Evolutionary conservation across 2,113 vertebrate species (phyloP).

Genomic region (Cervus canadensis): DNA sequence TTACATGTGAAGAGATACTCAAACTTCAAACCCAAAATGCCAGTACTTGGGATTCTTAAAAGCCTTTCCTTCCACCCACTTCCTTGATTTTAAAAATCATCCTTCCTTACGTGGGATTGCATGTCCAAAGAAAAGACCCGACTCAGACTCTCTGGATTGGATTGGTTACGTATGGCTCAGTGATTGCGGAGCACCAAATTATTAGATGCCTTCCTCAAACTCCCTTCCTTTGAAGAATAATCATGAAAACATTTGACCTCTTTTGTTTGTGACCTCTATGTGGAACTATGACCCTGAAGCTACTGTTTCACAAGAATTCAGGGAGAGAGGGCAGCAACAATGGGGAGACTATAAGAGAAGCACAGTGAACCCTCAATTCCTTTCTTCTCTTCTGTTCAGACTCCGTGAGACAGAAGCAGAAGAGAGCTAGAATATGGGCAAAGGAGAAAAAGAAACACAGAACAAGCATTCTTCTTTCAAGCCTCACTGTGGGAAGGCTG

Average conservation of each 20-base stretch:
- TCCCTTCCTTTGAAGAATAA: neutral
- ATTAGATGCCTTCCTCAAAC: neutral
- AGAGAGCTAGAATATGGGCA: neutral
- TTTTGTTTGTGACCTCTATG: neutral
- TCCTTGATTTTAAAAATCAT: conserved; percentile 43
- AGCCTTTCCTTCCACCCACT: neutral
- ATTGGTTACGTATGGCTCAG: neutral
- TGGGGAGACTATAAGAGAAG: neutral
- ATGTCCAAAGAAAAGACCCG: conserved; percentile 14
- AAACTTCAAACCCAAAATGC: neutral
- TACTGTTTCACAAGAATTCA: neutral
- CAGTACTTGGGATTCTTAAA: neutral
- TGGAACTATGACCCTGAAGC: neutral
- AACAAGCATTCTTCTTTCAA: neutral
- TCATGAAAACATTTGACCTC: neutral
- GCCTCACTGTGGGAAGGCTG: neutral
- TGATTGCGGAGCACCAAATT: neutral
- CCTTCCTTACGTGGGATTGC: neutral
- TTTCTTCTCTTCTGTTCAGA: conserved; percentile 20
- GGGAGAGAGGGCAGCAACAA: neutral
- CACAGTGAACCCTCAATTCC: neutral
- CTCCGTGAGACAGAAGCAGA: neutral
- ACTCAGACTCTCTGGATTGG: neutral
- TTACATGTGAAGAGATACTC: neutral
- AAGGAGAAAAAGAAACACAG: neutral